Evolutionary conservation across 1,140 invertebrate species (phyloP).

Genomic region (Diplogasteroides magnus): DNA sequence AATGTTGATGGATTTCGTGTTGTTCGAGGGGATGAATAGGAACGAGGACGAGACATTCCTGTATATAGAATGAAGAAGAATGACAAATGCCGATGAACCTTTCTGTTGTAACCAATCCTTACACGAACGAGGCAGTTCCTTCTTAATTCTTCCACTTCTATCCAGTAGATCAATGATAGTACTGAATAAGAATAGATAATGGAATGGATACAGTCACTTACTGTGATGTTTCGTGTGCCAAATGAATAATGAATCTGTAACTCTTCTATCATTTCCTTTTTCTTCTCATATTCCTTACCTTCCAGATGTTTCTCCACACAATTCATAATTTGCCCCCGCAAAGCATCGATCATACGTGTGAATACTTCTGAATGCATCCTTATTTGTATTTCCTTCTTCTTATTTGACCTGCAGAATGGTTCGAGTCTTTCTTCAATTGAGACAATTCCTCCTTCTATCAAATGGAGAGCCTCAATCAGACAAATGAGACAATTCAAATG

Average conservation of each 20-base stretch:
- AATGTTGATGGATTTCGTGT: too few relatives aligned
- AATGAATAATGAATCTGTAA: background rate
- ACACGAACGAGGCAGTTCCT: background rate
- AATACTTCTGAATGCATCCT: background rate
- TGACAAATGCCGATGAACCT: too few relatives aligned
- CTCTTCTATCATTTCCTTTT: background rate
- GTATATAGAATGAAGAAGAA: too few relatives aligned
- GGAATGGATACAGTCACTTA: background rate
- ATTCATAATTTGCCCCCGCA: background rate
- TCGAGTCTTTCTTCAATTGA: background rate
- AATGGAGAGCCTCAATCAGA: background rate
- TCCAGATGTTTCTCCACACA: too few relatives aligned
- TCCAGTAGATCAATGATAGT: background rate
- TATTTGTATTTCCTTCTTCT: too few relatives aligned
- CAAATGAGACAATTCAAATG: too few relatives aligned
- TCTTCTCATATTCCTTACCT: too few relatives aligned
- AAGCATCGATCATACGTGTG: background rate
- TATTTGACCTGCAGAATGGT: background rate
- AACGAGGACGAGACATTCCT: too few relatives aligned
- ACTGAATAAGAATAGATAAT: background rate
- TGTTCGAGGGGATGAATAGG: too few relatives aligned
- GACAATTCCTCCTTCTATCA: background rate
- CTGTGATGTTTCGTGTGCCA: background rate
- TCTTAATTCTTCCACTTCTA: background rate
- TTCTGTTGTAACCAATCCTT: background rate